Evolutionary conservation across 92 coral and sea anemone genomes (phyloP).

Genomic region (Palythoa caribaeorum): DNA sequence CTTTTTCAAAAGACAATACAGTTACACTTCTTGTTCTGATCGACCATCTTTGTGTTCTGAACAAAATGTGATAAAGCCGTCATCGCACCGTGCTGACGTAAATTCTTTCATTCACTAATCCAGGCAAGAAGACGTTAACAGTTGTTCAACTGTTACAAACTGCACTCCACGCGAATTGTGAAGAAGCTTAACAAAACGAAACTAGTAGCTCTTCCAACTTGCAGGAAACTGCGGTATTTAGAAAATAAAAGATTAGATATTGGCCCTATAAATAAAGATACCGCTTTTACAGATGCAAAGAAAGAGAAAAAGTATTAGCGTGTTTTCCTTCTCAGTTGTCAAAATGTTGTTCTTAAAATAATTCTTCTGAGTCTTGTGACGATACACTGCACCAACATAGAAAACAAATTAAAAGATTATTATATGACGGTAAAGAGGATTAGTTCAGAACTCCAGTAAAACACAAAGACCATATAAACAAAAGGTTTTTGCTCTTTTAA

Average conservation of each 20-base stretch:
- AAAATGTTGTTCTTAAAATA: neutral
- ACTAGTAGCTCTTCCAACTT: neutral
- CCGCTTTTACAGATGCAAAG: neutral
- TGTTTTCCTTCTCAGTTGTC: neutral
- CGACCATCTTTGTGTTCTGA: too few species aligned
- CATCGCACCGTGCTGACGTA: neutral
- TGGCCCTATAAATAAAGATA: slow-evolving; percentile 1
- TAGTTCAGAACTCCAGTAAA: slow-evolving; percentile 20
- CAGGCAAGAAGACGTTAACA: neutral
- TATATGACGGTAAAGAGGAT: slow-evolving; percentile 27
- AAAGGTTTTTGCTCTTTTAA: neutral
- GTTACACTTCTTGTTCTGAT: neutral
- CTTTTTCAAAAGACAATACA: neutral
- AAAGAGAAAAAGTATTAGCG: neutral
- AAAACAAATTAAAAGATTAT: slow-evolving; percentile 39
- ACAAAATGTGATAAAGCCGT: too few species aligned
- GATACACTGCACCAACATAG: slow-evolving; percentile 6
- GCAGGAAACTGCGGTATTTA: slow-evolving; percentile 22
- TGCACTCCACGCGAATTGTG: neutral
- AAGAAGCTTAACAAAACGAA: neutral
- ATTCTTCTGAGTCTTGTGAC: neutral
- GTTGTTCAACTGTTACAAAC: neutral
- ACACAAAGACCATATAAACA: slow-evolving; percentile 18
- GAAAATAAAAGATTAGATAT: slow-evolving; percentile 25
- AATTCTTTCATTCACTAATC: neutral